These are phyloP conservation scores for Phylloscopus whistleri DNA, from an alignment of 2,113 vertebrate species.

Conservation along the genomic window DNA sequence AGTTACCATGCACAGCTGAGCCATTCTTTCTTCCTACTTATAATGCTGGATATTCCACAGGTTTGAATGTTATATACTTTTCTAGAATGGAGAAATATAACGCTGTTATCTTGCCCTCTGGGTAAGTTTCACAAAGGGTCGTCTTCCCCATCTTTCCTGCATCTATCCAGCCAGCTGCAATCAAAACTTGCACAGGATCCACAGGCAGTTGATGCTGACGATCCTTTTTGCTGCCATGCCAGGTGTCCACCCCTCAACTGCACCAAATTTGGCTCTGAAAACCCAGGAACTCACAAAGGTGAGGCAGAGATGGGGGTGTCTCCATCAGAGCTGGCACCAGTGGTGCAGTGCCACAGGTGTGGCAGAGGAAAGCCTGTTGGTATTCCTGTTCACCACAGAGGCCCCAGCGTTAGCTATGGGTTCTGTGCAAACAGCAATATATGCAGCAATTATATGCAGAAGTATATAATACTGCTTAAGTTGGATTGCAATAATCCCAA, in stretches of 20 bases:
- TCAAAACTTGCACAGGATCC: not conserved
- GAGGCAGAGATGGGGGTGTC: not conserved
- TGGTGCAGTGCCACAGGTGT: not conserved
- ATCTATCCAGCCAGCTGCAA: not conserved
- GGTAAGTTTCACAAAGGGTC: not conserved
- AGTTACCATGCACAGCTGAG: not conserved
- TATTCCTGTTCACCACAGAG: fast-evolving
- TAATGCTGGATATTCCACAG: not conserved
- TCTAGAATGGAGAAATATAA: not conserved
- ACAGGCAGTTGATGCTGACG: not conserved
- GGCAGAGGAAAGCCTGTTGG: not conserved
- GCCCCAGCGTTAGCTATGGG: not conserved
- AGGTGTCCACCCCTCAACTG: not conserved
- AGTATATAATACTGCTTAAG: not conserved
- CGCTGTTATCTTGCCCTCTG: not conserved
- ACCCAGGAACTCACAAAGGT: not conserved
- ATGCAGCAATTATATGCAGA: not conserved
- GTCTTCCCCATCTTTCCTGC: not conserved
- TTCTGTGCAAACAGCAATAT: not conserved
- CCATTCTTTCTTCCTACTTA: not conserved
- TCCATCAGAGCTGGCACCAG: not conserved
- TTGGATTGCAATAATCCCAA: not conserved
- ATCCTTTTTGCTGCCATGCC: not conserved
- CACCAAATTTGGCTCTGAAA: not conserved
- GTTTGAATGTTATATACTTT: not conserved